Conservation (phyloP, 64 coral and sea anemone species). For the Stichodactyla helianthus region DNA sequence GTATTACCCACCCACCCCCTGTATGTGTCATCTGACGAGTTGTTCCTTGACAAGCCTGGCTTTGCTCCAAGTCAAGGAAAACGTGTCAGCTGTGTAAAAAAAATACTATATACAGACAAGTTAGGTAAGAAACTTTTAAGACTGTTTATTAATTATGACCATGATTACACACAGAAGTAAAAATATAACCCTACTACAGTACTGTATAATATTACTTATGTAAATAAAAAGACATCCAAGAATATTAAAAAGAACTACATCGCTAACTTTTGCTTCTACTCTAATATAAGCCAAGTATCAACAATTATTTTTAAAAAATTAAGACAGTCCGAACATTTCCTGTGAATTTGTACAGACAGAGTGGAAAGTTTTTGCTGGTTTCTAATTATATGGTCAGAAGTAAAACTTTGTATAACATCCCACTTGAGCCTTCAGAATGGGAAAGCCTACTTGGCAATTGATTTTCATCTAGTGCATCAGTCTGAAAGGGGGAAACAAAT, state of each 20-base stretch:
- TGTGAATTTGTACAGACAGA: background rate
- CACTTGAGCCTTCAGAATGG: too few species aligned
- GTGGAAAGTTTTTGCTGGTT: background rate
- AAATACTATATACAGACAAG: background rate
- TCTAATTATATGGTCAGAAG: background rate
- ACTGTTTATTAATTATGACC: background rate
- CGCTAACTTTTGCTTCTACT: background rate
- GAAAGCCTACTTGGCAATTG: background rate
- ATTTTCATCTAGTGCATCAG: background rate
- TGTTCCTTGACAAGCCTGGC: too few species aligned
- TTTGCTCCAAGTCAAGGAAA: too few species aligned
- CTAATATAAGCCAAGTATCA: background rate
- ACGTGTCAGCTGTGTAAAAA: too few species aligned
- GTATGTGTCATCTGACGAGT: too few species aligned
- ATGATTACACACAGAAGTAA: background rate
- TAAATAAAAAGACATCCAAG: background rate
- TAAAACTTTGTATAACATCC: background rate
- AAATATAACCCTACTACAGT: background rate
- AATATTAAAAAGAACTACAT: background rate
- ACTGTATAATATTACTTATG: background rate
- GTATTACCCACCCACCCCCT: too few species aligned
- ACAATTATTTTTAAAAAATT: background rate
- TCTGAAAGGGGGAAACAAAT: background rate
- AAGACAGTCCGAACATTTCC: background rate
- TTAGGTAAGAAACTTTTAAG: background rate